A percentile compares a stretch with the other conserved stretches of the same genome.
phyloP scores from a whole-genome alignment of 53 echinoderm and acorn worm species.

The Antedon mediterranea region DNA sequence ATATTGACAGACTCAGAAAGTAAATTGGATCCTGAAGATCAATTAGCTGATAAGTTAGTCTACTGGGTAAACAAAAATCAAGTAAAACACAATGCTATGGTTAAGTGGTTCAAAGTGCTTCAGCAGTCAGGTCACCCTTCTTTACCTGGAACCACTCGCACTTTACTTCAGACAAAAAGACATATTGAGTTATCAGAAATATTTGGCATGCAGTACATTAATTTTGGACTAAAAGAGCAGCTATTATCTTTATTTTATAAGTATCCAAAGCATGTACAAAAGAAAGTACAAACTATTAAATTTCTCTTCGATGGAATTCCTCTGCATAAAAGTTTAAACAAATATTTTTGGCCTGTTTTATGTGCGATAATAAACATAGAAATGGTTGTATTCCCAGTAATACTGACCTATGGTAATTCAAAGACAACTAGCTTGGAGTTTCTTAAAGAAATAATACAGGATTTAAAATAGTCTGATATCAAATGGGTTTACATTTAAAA shows the following conservation, averaged over 20 bases:
- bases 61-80: neutral
- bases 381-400: no score
- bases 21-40: no score
- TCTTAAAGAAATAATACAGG: no score
- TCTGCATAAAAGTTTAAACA: slow-evolving; percentile 15
- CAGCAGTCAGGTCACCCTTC: slow-evolving; percentile 17
- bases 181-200: slow-evolving; percentile 8
- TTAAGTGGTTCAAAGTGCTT: slow-evolving; percentile 24
- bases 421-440: no score
- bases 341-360: slow-evolving; percentile 15
- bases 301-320: slow-evolving; percentile 33
- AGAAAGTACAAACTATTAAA: slow-evolving; percentile 5
- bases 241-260: no score
- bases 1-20: no score
- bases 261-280: slow-evolving; percentile 20
- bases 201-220: slow-evolving; percentile 37
- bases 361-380: no score
- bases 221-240: slow-evolving; percentile 23
- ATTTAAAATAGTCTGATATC: no score
- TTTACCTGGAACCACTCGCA: slow-evolving; percentile 21
- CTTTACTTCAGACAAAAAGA: slow-evolving; percentile 26
- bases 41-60: no score
- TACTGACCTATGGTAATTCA: no score
- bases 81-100: slow-evolving; percentile 20
- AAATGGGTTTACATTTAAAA: no score